Conservation (phyloP, 2,888 invertebrate genomes). For the Stenichneumon culpator region DNA sequence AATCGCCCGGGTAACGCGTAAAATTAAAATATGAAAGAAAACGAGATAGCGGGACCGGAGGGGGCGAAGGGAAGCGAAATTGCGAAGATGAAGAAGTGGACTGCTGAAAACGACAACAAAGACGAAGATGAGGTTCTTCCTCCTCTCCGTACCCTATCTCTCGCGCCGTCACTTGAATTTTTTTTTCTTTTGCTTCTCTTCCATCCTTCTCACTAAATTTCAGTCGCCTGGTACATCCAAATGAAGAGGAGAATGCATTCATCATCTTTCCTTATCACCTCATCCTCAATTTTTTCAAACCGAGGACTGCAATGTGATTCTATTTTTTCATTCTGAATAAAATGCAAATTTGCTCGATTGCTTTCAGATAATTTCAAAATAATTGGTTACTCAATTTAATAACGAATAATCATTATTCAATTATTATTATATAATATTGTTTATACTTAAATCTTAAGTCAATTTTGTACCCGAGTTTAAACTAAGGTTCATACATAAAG, state of each 20-base stretch:
- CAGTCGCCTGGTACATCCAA: constrained; percentile 11
- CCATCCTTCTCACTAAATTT: constrained; percentile 22
- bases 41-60: constrained; percentile 12
- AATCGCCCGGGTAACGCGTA: constrained; percentile 41
- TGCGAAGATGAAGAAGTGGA: constrained; percentile 36
- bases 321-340: neutral
- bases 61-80: constrained; percentile 25
- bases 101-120: constrained; percentile 36
- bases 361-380: neutral
- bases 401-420: neutral
- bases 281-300: neutral
- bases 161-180: constrained; percentile 2
- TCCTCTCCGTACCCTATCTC: constrained; percentile 14
- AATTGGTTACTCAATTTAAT: neutral
- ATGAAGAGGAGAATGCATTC: constrained; percentile 8
- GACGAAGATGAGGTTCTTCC: constrained; percentile 37
- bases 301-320: neutral
- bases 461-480: neutral
- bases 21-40: constrained; percentile 64
- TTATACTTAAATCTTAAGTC: neutral
- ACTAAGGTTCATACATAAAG: neutral
- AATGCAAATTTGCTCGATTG: neutral
- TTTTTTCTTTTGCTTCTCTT: neutral
- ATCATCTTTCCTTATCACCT: neutral
- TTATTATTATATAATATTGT: neutral